These are phyloP conservation scores for Cheilosia pagana DNA, from an alignment of 2,888 invertebrate species.

Conservation along the genomic window DNA sequence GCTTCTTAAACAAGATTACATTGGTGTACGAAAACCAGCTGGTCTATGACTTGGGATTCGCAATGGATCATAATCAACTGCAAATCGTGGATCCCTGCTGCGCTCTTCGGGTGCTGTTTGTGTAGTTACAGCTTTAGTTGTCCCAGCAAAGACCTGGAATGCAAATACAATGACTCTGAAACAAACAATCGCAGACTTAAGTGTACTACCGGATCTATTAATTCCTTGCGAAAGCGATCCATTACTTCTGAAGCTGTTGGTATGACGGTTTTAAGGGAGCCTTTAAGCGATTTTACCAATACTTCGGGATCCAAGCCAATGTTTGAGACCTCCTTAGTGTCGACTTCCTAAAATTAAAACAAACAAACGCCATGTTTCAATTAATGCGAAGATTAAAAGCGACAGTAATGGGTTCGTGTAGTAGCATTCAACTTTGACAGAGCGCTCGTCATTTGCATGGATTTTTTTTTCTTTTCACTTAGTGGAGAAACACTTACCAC, in stretches of 20 bases:
- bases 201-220: conserved; percentile 86
- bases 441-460: too few species aligned
- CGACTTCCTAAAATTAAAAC: conserved; percentile 77
- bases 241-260: conserved; percentile 87
- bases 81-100: conserved; percentile 37
- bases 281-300: conserved; percentile 85
- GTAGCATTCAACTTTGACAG: too few species aligned
- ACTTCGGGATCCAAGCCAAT: conserved; percentile 86
- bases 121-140: conserved; percentile 80
- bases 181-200: neutral
- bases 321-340: conserved; percentile 85
- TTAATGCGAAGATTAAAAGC: too few species aligned
- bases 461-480: too few species aligned
- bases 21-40: conserved; percentile 76
- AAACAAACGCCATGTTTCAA: too few species aligned
- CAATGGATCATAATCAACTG: conserved; percentile 77
- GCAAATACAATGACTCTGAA: conserved; percentile 5
- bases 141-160: conserved; percentile 80
- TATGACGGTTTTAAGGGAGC: conserved; percentile 86
- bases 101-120: conserved; percentile 77
- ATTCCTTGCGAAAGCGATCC: conserved; percentile 86
- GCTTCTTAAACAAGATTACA: conserved; percentile 65
- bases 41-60: conserved; percentile 75
- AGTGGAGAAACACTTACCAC: too few species aligned
- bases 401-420: too few species aligned